Conservation (phyloP, 2,797 vertebrate species). For the Hemitrygon akajei region DNA sequence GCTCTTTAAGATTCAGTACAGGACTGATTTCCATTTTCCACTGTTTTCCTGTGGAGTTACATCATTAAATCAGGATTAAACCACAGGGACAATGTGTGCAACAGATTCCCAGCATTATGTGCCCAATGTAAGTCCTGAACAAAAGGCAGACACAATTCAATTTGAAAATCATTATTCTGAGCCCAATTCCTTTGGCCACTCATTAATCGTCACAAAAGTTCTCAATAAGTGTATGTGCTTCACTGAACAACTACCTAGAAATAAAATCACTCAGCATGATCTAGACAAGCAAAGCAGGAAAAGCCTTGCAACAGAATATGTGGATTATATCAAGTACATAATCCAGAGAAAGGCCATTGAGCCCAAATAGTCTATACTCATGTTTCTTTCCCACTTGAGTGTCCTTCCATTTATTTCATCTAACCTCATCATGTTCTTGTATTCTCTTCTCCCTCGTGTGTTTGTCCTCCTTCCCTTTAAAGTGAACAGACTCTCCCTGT, state of each 20-base stretch:
- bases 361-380: not conserved
- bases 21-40: not conserved
- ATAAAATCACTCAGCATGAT: not conserved
- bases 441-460: not conserved
- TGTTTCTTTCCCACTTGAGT: not conserved
- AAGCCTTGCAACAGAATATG: not conserved
- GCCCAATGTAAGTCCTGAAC: not conserved
- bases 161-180: not conserved
- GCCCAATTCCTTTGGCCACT: not conserved
- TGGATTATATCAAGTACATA: not conserved
- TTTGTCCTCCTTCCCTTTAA: not conserved
- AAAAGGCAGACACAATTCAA: not conserved
- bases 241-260: not conserved
- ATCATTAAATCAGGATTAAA: constrained; percentile 7
- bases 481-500: not conserved
- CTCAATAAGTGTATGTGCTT: not conserved
- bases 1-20: no score
- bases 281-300: not conserved
- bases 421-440: not conserved
- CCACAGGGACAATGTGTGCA: not conserved
- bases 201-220: not conserved
- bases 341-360: not conserved
- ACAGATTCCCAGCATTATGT: not conserved
- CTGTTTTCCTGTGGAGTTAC: not conserved
- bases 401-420: no score